Conservation (phyloP, 2,113 vertebrate species). For the Cathartes aura region DNA sequence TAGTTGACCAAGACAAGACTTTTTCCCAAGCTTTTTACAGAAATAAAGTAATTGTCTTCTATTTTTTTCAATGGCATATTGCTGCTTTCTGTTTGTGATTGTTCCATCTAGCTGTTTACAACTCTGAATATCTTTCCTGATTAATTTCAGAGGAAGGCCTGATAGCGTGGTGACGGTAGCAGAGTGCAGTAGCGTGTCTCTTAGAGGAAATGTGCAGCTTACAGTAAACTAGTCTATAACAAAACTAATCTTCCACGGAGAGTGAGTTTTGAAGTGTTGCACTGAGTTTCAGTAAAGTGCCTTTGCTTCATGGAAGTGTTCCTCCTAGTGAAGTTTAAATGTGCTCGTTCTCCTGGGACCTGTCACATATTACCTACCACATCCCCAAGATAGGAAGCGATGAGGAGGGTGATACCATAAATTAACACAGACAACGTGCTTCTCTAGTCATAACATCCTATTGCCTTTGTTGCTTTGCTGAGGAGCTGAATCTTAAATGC, state of each 20-base stretch:
- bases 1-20: background rate
- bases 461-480: background rate
- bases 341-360: background rate
- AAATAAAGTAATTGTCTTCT: background rate
- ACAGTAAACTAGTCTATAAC: background rate
- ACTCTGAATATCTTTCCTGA: background rate
- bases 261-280: background rate
- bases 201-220: background rate
- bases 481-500: background rate
- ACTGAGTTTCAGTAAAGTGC: background rate
- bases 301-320: background rate
- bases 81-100: background rate
- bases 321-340: background rate
- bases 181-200: background rate
- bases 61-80: accelerated
- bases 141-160: background rate
- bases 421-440: background rate
- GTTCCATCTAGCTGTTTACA: background rate
- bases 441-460: background rate
- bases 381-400: background rate
- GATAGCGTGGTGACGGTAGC: background rate
- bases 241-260: background rate
- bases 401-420: background rate
- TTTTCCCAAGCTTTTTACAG: background rate
- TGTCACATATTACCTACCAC: accelerated